These are phyloP conservation scores for Alectura lathami DNA, from an alignment of 2,113 vertebrate species.

Conservation along the genomic window DNA sequence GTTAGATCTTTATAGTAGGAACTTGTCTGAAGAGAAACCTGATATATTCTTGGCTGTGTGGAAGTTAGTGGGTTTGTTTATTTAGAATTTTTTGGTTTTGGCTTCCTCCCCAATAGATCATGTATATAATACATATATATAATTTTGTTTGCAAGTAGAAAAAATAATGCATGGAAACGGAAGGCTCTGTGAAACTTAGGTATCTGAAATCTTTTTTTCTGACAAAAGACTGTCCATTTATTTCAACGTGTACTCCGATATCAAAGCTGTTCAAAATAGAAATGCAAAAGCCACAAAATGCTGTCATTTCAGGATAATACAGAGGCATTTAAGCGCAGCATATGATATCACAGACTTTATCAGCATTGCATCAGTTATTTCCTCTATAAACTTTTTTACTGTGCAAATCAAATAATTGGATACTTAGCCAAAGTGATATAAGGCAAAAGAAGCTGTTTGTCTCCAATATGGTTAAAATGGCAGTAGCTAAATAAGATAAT, in stretches of 20 bases:
- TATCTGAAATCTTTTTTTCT: background rate
- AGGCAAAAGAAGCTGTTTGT: background rate
- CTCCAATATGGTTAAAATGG: background rate
- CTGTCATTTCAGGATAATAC: background rate
- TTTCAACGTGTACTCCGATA: background rate
- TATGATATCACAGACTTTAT: background rate
- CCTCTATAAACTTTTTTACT: background rate
- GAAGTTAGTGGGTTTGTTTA: background rate
- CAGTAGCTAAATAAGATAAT: background rate
- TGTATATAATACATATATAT: no score
- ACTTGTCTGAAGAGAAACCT: background rate
- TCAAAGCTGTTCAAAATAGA: background rate
- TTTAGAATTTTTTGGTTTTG: background rate
- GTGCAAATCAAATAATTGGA: background rate
- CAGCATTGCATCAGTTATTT: background rate
- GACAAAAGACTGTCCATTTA: background rate
- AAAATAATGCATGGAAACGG: background rate
- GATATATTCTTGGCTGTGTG: background rate
- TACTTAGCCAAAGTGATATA: background rate
- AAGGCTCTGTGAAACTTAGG: background rate
- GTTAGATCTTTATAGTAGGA: background rate
- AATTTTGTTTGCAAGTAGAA: background rate
- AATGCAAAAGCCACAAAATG: background rate
- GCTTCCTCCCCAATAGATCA: background rate
- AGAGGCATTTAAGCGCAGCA: background rate